These are phyloP conservation scores for Molorchus minor DNA, from an alignment of 2,888 invertebrate species.

Conservation along the genomic window DNA sequence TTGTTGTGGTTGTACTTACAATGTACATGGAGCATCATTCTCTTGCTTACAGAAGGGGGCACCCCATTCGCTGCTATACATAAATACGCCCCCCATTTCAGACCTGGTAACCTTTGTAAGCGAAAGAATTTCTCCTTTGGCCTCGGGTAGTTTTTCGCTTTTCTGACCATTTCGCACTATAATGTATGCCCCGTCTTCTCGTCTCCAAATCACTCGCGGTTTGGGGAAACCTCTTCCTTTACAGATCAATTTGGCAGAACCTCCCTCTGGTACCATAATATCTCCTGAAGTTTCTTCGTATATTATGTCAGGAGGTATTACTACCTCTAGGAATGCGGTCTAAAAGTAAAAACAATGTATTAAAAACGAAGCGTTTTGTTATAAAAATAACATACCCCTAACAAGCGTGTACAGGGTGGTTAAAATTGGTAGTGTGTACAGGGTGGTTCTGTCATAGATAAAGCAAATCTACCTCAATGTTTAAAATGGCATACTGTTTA, in stretches of 20 bases:
- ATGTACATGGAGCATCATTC: constrained; percentile 90
- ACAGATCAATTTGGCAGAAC: constrained; percentile 86
- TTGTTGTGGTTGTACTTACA: too few relatives aligned
- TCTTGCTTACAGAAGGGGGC: constrained; percentile 88
- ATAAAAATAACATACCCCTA: too few relatives aligned
- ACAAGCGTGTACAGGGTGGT: too few relatives aligned
- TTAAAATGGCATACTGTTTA: too few relatives aligned
- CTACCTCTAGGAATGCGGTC: constrained; percentile 82
- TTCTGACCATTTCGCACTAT: constrained; percentile 80
- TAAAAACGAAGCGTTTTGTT: too few relatives aligned
- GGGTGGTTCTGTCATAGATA: too few relatives aligned
- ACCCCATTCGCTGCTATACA: constrained; percentile 91
- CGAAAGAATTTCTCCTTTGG: constrained; percentile 83
- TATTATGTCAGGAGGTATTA: constrained; percentile 89
- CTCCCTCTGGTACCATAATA: constrained; percentile 94
- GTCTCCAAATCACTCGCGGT: constrained; percentile 85
- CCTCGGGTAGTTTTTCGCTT: constrained; percentile 78
- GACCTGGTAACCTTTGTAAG: constrained; percentile 87
- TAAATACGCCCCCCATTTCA: constrained; percentile 88
- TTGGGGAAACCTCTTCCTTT: constrained; percentile 86
- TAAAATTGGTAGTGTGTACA: too few relatives aligned
- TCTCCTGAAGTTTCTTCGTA: constrained; percentile 92
- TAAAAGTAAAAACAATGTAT: constrained; percentile 40
- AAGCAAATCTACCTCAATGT: too few relatives aligned
- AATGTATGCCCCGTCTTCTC: constrained; percentile 86